Evolutionary conservation across 2,797 vertebrate species (phyloP), one percentile per base, ranked within the genome.

Genomic region (Acanthurus tractus): DNA sequence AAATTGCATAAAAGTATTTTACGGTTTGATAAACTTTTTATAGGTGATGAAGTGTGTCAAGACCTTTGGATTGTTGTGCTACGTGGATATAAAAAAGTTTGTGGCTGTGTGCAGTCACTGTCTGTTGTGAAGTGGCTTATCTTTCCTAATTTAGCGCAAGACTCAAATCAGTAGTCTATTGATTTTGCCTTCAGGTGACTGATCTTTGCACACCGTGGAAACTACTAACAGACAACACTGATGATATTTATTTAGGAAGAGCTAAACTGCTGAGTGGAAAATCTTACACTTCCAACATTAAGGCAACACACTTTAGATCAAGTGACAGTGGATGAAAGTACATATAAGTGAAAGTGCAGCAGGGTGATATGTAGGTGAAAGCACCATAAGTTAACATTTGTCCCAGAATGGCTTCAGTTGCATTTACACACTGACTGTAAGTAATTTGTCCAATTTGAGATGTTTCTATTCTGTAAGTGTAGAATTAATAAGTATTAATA

Each of bases 131-230:
- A 36, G 25, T 22, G 2, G 38, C 74, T 72, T 57, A 36, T 84
- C 23, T 44, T 14, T 38, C 58, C 12, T 57, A 22, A 76, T 78
- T 65, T 48, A 68, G 1, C 59, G 4, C 3, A 0, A 15, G 42
- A 50, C 29, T 75, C 48, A 52, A n/a, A 57, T 58, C 58, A 67
- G 23, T 15, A 55, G 15, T 42, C 20, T 68, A 48, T 48, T 64
- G 50, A 78, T 69, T 68, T 50, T 59, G 20, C 73, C 38, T 57
- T 44, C 61, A 61, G 48, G 0, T 29, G 40, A 49, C 49, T 80
- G 52, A 64, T 71, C 63, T 87, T 78, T 84, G 61, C 69, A 25
- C 45, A 70, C 58, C 46, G 45, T 63, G 70, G 73, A 77, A 79
- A 80, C 38, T 70, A 57, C 18, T 63, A 42, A 70, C 52, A 81